phyloP scores from a whole-genome alignment of 2,888 invertebrate species.

The Spisula solida region DNA sequence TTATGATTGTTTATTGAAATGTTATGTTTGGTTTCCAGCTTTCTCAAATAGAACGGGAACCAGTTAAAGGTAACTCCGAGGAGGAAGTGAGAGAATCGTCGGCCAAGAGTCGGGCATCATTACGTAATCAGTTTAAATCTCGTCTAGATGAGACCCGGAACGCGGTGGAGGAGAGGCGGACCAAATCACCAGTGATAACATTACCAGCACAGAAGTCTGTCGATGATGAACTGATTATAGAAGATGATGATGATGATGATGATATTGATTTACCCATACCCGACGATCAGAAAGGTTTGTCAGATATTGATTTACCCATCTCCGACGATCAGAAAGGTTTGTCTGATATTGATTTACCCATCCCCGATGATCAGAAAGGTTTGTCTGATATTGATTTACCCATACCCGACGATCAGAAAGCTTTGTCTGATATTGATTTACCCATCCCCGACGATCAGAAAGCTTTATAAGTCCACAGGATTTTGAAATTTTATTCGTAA shows the following conservation, averaged over 20 bases:
- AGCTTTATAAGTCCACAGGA: too few relatives aligned
- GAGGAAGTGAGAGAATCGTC: slow-evolving; percentile 78
- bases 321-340: slow-evolving; percentile 78
- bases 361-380: slow-evolving; percentile 78
- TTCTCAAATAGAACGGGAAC: slow-evolving; percentile 61
- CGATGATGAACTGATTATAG: slow-evolving; percentile 79
- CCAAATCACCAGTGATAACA: slow-evolving; percentile 81
- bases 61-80: slow-evolving; percentile 66
- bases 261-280: slow-evolving; percentile 74
- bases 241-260: slow-evolving; percentile 84
- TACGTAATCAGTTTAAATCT: slow-evolving; percentile 79
- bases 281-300: slow-evolving; percentile 77
- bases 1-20: not conserved
- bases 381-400: not conserved
- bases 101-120: slow-evolving; percentile 80
- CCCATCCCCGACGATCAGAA: too few relatives aligned
- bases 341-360: not conserved
- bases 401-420: slow-evolving; percentile 75
- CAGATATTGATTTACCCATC: too few relatives aligned
- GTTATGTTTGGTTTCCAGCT: slow-evolving; percentile 32
- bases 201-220: slow-evolving; percentile 79
- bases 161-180: slow-evolving; percentile 81
- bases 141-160: slow-evolving; percentile 79
- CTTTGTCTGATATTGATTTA: slow-evolving; percentile 59
- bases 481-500: too few relatives aligned